phyloP scores from a whole-genome alignment of 2,113 vertebrate genomes.

The Erythrocercus mccallii region DNA sequence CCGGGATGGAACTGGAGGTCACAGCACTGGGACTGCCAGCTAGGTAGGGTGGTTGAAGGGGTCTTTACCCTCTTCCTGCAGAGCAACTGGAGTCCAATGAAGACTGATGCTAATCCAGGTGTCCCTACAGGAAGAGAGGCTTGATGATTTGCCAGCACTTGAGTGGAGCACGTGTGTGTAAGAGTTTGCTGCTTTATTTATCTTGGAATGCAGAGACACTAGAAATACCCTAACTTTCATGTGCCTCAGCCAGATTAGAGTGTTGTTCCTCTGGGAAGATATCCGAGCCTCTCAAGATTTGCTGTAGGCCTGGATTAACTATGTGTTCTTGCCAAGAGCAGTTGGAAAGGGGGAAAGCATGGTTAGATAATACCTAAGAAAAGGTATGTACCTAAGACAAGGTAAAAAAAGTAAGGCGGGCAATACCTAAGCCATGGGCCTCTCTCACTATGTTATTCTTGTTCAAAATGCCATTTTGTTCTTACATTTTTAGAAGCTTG shows the following conservation, averaged over 20 bases:
- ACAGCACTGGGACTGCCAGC: not conserved
- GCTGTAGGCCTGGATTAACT: not conserved
- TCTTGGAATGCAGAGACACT: not conserved
- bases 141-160: not conserved
- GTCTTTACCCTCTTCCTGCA: not conserved
- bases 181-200: not conserved
- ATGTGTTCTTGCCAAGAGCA: not conserved
- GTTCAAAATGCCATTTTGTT: not conserved
- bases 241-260: not conserved
- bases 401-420: not conserved
- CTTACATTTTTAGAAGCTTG: not conserved
- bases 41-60: not conserved
- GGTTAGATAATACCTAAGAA: not conserved
- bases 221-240: not conserved
- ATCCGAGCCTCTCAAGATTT: not conserved
- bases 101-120: not conserved
- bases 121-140: not conserved
- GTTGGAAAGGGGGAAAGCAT: not conserved
- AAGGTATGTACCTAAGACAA: not conserved
- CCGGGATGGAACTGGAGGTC: not conserved
- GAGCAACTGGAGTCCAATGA: not conserved
- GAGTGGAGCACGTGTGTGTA: not conserved
- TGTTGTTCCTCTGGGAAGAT: not conserved
- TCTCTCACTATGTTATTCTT: not conserved
- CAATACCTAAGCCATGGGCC: not conserved